Conservation (phyloP, 2,797 vertebrate species). For the Fistularia commersonii region DNA sequence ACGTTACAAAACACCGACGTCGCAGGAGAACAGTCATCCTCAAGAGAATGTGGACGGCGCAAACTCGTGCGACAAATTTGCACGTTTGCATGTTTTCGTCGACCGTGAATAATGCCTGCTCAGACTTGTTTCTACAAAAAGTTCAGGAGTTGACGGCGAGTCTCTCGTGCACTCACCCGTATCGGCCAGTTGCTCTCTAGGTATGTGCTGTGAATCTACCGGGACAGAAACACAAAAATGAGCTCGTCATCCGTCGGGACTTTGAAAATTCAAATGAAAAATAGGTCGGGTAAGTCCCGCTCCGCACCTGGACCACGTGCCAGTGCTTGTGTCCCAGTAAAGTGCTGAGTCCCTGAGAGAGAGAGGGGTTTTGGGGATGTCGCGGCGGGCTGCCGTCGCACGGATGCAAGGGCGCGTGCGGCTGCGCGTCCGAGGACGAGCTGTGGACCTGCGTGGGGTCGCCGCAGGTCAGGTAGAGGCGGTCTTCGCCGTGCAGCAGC, state of each 20-base stretch:
- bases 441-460: constrained; percentile 86
- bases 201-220: constrained; percentile 95
- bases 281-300: background rate
- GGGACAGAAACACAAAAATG: background rate
- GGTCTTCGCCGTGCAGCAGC: constrained; percentile 94
- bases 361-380: constrained; percentile 73
- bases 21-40: too few species aligned
- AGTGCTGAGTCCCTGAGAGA: constrained; percentile 98
- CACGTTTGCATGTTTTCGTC: too few species aligned
- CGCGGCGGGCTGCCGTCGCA: constrained; percentile 75
- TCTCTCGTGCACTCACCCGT: constrained; percentile 78
- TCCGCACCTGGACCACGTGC: constrained; percentile 93
- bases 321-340: constrained; percentile 99
- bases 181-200: constrained; percentile 99
- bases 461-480: constrained; percentile 94
- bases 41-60: too few species aligned
- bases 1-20: too few species aligned
- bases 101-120: too few species aligned
- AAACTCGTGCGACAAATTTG: too few species aligned
- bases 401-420: constrained; percentile 66
- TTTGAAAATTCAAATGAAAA: background rate
- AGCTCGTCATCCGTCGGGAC: background rate
- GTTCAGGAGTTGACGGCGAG: too few species aligned
- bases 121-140: too few species aligned
- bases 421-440: constrained; percentile 65